These are phyloP conservation scores for Arremon aurantiirostris DNA, from an alignment of 2,797 vertebrate genomes.

Conservation along the genomic window DNA sequence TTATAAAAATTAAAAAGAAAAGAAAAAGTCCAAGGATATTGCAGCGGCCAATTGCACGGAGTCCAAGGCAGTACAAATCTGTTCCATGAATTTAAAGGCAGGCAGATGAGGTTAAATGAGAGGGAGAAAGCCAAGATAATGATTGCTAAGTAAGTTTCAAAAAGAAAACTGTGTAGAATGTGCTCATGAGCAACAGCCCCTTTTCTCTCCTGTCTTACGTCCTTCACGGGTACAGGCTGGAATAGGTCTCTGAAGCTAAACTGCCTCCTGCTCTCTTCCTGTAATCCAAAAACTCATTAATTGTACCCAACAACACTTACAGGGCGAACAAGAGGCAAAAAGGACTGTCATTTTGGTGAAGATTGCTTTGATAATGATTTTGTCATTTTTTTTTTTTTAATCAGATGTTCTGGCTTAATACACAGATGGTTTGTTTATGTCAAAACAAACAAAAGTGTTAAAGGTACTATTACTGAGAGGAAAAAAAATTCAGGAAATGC, in stretches of 20 bases:
- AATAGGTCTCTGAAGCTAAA: conserved; percentile 17
- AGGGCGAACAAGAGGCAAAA: neutral
- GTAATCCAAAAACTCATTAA: neutral
- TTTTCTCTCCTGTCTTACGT: neutral
- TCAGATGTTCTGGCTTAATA: neutral
- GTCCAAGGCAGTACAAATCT: conserved; percentile 70
- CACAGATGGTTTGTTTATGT: neutral
- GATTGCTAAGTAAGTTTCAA: conserved; percentile 67
- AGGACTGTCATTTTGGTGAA: neutral
- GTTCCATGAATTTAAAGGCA: conserved; percentile 74
- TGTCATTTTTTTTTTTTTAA: neutral
- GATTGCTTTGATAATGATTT: neutral
- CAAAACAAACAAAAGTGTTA: neutral
- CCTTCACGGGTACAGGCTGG: conserved; percentile 15
- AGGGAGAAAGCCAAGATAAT: conserved; percentile 63
- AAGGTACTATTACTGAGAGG: neutral
- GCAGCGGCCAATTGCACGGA: conserved; percentile 57
- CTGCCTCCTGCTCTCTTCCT: neutral
- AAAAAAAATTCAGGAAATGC: neutral
- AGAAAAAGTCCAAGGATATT: conserved; percentile 41
- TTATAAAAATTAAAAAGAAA: conserved; percentile 14
- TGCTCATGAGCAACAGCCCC: conserved; percentile 5
- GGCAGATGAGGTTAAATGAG: conserved; percentile 77
- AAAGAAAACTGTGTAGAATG: conserved; percentile 57
- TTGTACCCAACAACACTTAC: neutral